Evolutionary conservation across 1,140 invertebrate species (phyloP).

Genomic region (Zaprionus nigranus): DNA sequence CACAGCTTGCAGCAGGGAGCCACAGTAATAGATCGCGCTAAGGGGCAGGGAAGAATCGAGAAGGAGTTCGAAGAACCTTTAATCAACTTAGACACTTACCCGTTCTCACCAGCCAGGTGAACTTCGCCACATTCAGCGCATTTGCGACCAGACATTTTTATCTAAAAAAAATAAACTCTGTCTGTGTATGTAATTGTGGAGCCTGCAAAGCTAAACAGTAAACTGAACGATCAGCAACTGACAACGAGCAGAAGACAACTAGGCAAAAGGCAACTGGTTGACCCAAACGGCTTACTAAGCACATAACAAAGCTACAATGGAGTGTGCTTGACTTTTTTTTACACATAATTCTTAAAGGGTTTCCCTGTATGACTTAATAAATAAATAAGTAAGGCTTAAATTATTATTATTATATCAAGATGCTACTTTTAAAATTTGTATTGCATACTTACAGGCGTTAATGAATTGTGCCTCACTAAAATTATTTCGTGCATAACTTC

Average conservation of each 20-base stretch:
- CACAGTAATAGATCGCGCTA: conserved; percentile 93
- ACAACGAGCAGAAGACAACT: neutral
- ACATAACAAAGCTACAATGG: too few relatives aligned
- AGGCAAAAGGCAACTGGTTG: conserved; percentile 10
- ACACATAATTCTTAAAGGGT: too few relatives aligned
- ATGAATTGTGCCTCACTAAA: too few relatives aligned
- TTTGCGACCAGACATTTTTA: conserved; percentile 37
- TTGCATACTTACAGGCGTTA: too few relatives aligned
- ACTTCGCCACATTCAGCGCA: conserved; percentile 43
- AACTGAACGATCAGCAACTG: neutral
- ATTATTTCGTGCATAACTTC: too few relatives aligned
- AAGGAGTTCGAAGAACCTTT: neutral
- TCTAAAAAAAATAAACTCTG: conserved; percentile 5
- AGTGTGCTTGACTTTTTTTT: too few relatives aligned
- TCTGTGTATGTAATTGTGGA: conserved; percentile 15
- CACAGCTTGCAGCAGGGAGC: conserved; percentile 91
- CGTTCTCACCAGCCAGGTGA: conserved; percentile 32
- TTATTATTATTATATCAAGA: too few relatives aligned
- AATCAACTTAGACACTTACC: conserved; percentile 14
- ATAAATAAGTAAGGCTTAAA: too few relatives aligned
- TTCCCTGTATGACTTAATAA: too few relatives aligned
- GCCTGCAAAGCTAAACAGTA: conserved; percentile 21
- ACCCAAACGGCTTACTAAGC: conserved; percentile 3
- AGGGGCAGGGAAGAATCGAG: neutral
- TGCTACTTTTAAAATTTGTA: too few relatives aligned